phyloP scores from a whole-genome alignment of 2,113 vertebrate genomes.

The Phaetusa simplex region DNA sequence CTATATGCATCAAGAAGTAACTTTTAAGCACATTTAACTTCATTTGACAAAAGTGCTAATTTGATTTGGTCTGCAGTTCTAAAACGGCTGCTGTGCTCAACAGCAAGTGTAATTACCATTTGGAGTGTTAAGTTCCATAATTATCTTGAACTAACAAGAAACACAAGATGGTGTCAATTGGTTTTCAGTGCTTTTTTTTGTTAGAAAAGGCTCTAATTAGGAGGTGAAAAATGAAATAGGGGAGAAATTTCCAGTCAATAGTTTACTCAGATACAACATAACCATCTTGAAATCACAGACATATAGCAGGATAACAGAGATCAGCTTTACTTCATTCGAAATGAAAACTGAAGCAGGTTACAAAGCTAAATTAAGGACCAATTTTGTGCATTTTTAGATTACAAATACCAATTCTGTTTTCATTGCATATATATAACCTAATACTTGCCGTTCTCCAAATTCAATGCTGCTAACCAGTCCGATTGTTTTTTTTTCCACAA shows the following conservation, averaged over 20 bases:
- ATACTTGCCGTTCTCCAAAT: neutral
- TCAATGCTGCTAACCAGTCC: neutral
- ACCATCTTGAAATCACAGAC: neutral
- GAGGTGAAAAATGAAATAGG: neutral
- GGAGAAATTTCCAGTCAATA: neutral
- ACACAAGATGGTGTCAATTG: neutral
- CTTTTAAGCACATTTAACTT: slow-evolving; percentile 1
- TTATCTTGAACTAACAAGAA: slow-evolving; percentile 38
- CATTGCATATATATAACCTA: neutral
- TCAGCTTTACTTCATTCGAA: neutral
- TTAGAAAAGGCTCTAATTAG: neutral
- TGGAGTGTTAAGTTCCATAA: slow-evolving; percentile 13
- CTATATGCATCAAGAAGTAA: neutral
- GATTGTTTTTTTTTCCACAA: neutral
- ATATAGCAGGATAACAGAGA: neutral
- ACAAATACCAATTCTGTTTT: neutral
- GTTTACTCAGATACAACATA: neutral
- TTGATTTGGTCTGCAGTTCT: neutral
- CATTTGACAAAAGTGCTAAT: slow-evolving; percentile 29
- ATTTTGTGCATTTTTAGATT: neutral
- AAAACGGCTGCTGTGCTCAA: neutral
- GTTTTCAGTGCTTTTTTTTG: neutral
- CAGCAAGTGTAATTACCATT: slow-evolving; percentile 22
- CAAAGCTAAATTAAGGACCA: neutral
- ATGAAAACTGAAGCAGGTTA: neutral